phyloP scores from a whole-genome alignment of 2,113 vertebrate genomes.

The Eretmochelys imbricata region DNA sequence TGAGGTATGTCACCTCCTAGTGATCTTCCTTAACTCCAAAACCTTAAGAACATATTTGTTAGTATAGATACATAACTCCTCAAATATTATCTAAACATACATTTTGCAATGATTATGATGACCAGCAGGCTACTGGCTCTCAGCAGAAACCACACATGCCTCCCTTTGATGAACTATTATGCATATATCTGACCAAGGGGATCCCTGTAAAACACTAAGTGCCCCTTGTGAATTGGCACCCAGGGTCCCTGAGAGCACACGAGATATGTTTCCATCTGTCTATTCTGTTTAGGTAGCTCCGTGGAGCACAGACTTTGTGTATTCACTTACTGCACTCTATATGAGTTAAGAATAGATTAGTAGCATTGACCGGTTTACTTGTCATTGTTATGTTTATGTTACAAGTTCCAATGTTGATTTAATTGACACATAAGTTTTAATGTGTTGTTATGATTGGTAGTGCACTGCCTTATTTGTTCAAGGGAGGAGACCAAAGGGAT shows the following conservation, averaged over 20 bases:
- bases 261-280: background rate
- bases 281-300: background rate
- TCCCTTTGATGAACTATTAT: background rate
- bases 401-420: background rate
- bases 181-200: background rate
- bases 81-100: background rate
- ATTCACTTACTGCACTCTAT: background rate
- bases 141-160: background rate
- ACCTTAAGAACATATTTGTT: background rate
- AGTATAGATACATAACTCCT: background rate
- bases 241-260: background rate
- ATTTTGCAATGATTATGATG: background rate
- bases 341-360: fast-evolving
- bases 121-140: background rate
- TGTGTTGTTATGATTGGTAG: background rate
- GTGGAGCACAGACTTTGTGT: background rate
- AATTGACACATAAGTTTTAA: background rate
- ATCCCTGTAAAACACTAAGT: background rate
- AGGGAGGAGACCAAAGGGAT: background rate
- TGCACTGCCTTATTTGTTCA: background rate
- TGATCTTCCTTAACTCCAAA: background rate
- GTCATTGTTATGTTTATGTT: fast-evolving
- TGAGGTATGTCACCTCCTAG: background rate
- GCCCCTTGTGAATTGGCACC: background rate
- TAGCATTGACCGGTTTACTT: background rate